phyloP scores from a whole-genome alignment of 1,140 invertebrate species.

The Tetramorium parvispinum region DNA sequence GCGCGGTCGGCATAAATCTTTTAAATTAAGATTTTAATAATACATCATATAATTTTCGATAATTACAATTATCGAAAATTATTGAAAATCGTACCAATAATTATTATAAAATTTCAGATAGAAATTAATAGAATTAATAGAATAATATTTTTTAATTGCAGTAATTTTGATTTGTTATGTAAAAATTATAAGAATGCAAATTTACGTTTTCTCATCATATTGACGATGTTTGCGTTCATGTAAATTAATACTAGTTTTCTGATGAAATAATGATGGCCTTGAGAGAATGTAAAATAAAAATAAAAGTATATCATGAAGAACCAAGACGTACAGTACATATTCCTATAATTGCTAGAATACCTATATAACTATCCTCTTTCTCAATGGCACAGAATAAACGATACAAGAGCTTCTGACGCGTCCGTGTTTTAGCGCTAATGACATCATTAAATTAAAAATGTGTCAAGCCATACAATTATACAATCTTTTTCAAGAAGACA shows the following conservation, averaged over 20 bases:
- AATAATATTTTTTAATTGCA: neutral
- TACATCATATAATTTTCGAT: neutral
- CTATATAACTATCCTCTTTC: constrained; percentile 9
- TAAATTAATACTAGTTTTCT: neutral
- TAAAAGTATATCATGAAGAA: constrained; percentile 41
- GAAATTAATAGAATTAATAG: neutral
- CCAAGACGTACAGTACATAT: constrained; percentile 31
- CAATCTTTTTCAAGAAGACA: neutral
- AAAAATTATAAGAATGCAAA: neutral
- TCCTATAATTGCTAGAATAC: constrained; percentile 17
- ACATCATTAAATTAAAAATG: constrained; percentile 66
- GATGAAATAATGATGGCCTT: neutral
- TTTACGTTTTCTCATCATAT: neutral
- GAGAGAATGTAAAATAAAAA: constrained; percentile 55
- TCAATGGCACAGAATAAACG: neutral
- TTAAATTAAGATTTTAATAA: neutral
- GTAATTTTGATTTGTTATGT: neutral
- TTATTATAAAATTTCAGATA: neutral
- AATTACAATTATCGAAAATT: neutral
- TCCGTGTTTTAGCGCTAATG: neutral
- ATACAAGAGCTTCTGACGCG: constrained; percentile 12
- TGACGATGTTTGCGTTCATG: neutral
- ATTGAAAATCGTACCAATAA: too few species aligned
- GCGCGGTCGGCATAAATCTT: neutral
- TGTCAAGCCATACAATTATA: constrained; percentile 42